These are phyloP conservation scores for Hemibagrus wyckioides DNA, from an alignment of 2,113 vertebrate species.

Conservation along the genomic window DNA sequence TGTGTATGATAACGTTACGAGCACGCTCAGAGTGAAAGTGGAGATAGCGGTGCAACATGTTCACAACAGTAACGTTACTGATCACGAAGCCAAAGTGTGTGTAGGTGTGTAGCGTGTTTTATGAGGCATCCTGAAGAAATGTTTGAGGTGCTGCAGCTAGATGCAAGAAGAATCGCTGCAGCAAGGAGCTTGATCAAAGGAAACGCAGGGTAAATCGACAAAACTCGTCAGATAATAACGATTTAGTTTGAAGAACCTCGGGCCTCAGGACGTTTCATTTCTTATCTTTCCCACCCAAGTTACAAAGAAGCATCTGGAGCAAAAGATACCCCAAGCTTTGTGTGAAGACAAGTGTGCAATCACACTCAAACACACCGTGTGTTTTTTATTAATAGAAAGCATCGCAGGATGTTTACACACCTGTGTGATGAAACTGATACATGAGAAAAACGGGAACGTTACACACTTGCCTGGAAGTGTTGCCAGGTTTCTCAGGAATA, in stretches of 20 bases:
- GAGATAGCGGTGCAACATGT: neutral
- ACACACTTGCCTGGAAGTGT: neutral
- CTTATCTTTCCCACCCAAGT: conserved; percentile 38
- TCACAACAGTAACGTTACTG: neutral
- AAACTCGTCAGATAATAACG: too few relatives aligned
- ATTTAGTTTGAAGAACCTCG: neutral
- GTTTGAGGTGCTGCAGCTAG: neutral
- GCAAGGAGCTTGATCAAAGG: neutral
- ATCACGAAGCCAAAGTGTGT: neutral
- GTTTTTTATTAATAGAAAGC: neutral
- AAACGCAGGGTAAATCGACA: neutral
- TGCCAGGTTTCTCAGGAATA: neutral
- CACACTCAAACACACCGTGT: neutral
- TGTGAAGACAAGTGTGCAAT: neutral
- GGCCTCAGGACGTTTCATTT: neutral
- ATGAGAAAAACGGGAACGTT: neutral
- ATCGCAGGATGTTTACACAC: neutral
- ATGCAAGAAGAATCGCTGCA: neutral
- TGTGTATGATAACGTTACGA: neutral
- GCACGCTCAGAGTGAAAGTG: neutral
- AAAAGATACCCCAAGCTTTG: neutral
- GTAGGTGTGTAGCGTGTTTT: neutral
- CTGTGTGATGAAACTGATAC: neutral
- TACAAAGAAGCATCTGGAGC: neutral
- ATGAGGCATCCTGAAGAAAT: neutral